Percentiles rank a stretch among this genome's conserved stretches.
These are phyloP conservation scores for Phorcus lineatus DNA, from an alignment of 2,888 invertebrate genomes.

Conservation along the genomic window DNA sequence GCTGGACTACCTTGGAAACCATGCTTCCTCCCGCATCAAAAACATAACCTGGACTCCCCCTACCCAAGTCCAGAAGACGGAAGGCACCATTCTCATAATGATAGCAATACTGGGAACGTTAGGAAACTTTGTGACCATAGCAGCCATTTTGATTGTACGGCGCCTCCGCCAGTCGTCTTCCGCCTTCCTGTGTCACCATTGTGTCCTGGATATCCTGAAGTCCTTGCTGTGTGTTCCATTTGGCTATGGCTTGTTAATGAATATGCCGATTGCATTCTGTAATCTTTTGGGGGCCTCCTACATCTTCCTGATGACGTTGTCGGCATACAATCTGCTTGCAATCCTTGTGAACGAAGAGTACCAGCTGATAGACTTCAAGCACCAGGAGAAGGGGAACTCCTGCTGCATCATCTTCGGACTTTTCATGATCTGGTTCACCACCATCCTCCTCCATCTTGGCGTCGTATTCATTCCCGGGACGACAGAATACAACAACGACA, in stretches of 20 bases:
- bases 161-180: slow-evolving; percentile 66
- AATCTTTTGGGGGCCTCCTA: slow-evolving; percentile 92
- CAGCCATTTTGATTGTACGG: slow-evolving; percentile 54
- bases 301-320: slow-evolving; percentile 89
- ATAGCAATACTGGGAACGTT: slow-evolving; percentile 63
- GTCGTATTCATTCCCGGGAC: slow-evolving; percentile 74
- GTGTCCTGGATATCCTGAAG: slow-evolving; percentile 70
- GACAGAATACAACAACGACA: slow-evolving; percentile 79
- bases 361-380: slow-evolving; percentile 57
- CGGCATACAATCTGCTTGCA: slow-evolving; percentile 89
- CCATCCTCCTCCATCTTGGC: slow-evolving; percentile 91
- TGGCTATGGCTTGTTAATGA: slow-evolving; percentile 63
- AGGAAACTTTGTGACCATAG: slow-evolving; percentile 61
- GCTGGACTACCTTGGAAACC: too few species aligned
- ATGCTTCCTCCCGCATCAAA: neutral
- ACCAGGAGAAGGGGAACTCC: slow-evolving; percentile 56
- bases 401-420: slow-evolving; percentile 90
- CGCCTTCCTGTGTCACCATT: slow-evolving; percentile 72
- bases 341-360: slow-evolving; percentile 74
- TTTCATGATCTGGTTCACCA: slow-evolving; percentile 95
- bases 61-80: slow-evolving; percentile 33
- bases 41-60: neutral
- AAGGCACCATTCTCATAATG: slow-evolving; percentile 58
- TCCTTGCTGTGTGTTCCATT: slow-evolving; percentile 71
- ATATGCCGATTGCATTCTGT: slow-evolving; percentile 77